Evolutionary conservation across 2,888 invertebrate species (phyloP), one percentile per base, ranked within the genome.

Genomic region (Phortica magna): DNA sequence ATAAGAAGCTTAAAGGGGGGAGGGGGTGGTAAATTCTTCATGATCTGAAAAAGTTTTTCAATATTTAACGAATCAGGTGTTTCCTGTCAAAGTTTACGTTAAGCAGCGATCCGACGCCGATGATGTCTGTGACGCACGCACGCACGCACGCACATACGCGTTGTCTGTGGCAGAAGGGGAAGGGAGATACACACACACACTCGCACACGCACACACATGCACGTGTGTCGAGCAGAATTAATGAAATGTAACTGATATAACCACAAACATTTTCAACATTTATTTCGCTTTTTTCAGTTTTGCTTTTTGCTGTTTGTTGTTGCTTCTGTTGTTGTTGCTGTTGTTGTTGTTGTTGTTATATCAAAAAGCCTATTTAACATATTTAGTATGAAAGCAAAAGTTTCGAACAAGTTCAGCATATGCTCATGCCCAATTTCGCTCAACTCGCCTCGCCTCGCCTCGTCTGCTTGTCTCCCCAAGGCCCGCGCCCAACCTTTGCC

Each of bases 71-170:
- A 86, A 86, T 86, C 85, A 86, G 85, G 85, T 86, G 85, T 88
- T 86, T 86, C 88, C 85, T 88, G 85, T 86, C 87, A 87, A 86
- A 86, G 87, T 88, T 86, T 88, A 87, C 88, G 85, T 85, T 87
- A 88, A 87, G 88, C 14, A 39, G 31, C 1, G 12, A 53, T 12
- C 70, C 41, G 77, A 79, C 80, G 75, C 75, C 73, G 74, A 42
- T 22, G 65, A 12, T 22, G 65, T 22, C 12, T 14, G 42, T 59
- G 9, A 41, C 9, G 64, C 67, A 75, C 87, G 82, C 80, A 86
- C 82, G 79, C 31, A 31, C 82, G 79, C 31, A 31, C 31, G 88
- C 83, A 59, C 59, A 73, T 41, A 73, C 55, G 83, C 85, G 83
- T 82, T 85, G 88, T 86, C 86, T 31, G 5, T 31, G 31, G 5